Base-by-base conservation (phyloP, 2,113 vertebrate species). In the Prietella phreatophila region DNA sequence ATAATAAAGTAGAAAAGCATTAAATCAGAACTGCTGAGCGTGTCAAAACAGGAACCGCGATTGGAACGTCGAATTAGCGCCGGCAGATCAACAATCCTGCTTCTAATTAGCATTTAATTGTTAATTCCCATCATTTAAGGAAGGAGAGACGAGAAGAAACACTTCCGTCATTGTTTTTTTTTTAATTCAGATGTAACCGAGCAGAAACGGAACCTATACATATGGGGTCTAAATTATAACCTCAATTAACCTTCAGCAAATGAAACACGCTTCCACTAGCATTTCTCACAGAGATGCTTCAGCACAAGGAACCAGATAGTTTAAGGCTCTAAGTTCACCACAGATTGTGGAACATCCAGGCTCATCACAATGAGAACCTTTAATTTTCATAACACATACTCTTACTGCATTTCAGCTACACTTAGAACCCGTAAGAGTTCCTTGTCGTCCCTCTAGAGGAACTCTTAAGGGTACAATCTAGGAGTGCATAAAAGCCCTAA, bases 211-310 rank as follows among this genome's bases (percentile, higher is more conserved):
- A 94, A 95, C 94, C 94, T 94, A 94, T 95, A 95, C 94, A 94
- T 95, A 92, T 89, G 93, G 91, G 95, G 94, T 93, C 94, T 93
- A 92, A 95, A 95, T 95, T 94, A 95, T 93, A 94, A 96, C 95
- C 95, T 94, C 95, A 94, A 96, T 96, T 96, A 95, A 95, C 95
- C 95, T 94, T 91, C 92, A 91, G 93, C 95, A 94, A 95, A 96
- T 95, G 94, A 95, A 94, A 95, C 94, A 89, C 91, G 93, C 93
- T 93, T 94, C 92, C 93, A 93, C 91, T 90, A 94, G 93, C 93
- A 94, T 88, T 93, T 93, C 91, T 92, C 89, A 89, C 42, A 1
- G 73, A 50, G 73, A 50, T 25, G 42, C 73, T 76, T 27, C 73
- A 6, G 42, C 73, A 50, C 42, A 25, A 14, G 73, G 22, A 76